Evolutionary conservation across 2,113 vertebrate genomes (phyloP).

Genomic region (Barbus barbus): DNA sequence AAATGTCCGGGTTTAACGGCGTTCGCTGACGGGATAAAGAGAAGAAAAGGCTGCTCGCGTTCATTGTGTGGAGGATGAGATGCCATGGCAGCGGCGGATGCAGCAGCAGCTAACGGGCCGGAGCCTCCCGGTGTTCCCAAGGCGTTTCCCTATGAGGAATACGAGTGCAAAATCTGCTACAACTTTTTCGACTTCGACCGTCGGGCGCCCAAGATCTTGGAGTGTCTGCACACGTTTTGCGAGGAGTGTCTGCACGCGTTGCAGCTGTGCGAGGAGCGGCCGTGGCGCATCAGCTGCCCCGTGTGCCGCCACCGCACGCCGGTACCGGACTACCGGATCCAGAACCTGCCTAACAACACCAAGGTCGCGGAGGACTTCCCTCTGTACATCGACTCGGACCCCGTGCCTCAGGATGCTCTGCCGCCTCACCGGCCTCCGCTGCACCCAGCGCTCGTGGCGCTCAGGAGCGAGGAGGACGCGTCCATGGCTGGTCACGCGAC

Average conservation of each 20-base stretch:
- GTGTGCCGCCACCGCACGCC: conserved; percentile 89
- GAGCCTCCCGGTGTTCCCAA: conserved; percentile 61
- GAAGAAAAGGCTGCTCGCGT: conserved; percentile 53
- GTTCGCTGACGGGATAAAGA: conserved; percentile 39
- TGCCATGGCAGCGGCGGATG: conserved; percentile 83
- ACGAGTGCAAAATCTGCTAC: conserved; percentile 94
- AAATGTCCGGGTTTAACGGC: conserved; percentile 7
- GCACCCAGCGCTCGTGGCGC: conserved; percentile 75
- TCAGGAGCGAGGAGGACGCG: conserved; percentile 75
- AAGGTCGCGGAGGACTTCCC: conserved; percentile 88
- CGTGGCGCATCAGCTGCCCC: conserved; percentile 84
- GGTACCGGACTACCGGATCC: conserved; percentile 86
- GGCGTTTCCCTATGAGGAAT: conserved; percentile 81
- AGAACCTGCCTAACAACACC: conserved; percentile 88
- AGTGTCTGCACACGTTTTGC: conserved; percentile 94
- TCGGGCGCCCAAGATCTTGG: conserved; percentile 87
- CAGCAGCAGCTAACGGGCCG: conserved; percentile 61
- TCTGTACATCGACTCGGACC: conserved; percentile 82
- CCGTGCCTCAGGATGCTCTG: conserved; percentile 83
- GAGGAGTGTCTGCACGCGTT: conserved; percentile 90
- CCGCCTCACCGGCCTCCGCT: conserved; percentile 77
- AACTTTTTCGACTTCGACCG: conserved; percentile 92
- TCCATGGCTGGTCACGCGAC: conserved; percentile 63
- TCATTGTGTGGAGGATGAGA: conserved; percentile 75
- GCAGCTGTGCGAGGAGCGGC: conserved; percentile 80